Conservation (phyloP, 2,797 vertebrate species). For the Neomorphus geoffroyi region DNA sequence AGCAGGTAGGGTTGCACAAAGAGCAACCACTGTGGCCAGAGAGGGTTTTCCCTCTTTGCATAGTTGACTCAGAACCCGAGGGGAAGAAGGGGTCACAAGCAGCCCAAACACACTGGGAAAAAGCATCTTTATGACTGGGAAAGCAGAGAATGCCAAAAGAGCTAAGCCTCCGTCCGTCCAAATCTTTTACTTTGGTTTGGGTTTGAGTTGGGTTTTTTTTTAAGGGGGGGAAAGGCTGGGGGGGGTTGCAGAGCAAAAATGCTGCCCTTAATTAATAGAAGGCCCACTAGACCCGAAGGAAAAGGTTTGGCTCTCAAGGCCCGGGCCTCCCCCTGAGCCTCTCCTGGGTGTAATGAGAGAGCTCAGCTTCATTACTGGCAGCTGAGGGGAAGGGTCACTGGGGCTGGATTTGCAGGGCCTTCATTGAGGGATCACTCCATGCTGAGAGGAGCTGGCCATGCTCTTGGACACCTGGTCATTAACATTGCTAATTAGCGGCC, state of each 20-base stretch:
- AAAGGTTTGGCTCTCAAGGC: conserved; percentile 82
- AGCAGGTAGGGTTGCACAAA: background rate
- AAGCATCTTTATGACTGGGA: background rate
- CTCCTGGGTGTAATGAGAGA: conserved; percentile 86
- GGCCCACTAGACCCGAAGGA: conserved; percentile 81
- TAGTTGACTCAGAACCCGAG: rapidly evolving
- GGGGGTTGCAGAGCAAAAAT: conserved; percentile 61
- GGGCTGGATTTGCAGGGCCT: conserved; percentile 91
- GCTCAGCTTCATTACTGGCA: conserved; percentile 83
- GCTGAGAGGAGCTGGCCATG: conserved; percentile 94
- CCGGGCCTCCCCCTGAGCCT: conserved; percentile 79
- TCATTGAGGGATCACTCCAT: conserved; percentile 89
- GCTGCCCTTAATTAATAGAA: conserved; percentile 92
- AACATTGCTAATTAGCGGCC: conserved; percentile 99
- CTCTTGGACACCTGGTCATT: conserved; percentile 99
- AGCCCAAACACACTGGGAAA: background rate
- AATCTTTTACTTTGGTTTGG: conserved; percentile 59
- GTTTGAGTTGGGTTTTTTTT: background rate
- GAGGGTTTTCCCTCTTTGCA: background rate
- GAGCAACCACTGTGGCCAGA: rapidly evolving
- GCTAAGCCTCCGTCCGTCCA: conserved; percentile 34
- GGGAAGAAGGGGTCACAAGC: background rate
- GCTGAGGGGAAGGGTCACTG: conserved; percentile 89
- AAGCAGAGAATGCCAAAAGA: background rate
- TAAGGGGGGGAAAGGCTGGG: background rate